Conservation (phyloP, 2,113 vertebrate genomes). For the Hippolais icterina region DNA sequence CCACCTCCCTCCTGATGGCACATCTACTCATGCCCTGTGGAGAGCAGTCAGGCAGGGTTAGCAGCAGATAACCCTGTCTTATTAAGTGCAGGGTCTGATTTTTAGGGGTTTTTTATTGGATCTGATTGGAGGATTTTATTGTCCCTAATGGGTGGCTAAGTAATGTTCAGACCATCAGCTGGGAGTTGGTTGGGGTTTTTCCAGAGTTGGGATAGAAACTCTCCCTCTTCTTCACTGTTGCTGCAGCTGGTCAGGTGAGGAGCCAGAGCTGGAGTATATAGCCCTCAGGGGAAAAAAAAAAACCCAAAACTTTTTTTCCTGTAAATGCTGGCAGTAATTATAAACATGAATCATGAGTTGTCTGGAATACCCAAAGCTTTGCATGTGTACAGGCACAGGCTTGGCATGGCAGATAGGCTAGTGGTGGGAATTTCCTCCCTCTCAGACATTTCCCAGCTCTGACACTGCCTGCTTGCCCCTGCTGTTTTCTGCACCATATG, state of each 20-base stretch:
- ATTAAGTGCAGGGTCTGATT: background rate
- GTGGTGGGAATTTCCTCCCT: background rate
- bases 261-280: background rate
- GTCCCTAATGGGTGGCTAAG: background rate
- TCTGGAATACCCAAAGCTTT: background rate
- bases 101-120: background rate
- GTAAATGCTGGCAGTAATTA: background rate
- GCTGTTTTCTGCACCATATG: background rate
- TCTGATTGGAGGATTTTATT: background rate
- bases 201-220: background rate
- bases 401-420: background rate
- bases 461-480: background rate
- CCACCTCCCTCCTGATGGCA: background rate
- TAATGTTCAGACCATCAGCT: background rate
- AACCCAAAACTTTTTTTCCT: background rate
- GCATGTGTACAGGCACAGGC: background rate
- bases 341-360: background rate
- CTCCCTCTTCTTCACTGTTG: background rate
- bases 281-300: background rate
- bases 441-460: background rate
- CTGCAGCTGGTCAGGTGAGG: background rate
- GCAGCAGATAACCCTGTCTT: background rate
- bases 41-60: slow-evolving; percentile 26
- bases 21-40: background rate
- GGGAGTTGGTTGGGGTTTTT: background rate